Evolutionary conservation across 2,888 invertebrate genomes (phyloP), one percentile per base, ranked within the genome.

Genomic region (Melanophora roralis): DNA sequence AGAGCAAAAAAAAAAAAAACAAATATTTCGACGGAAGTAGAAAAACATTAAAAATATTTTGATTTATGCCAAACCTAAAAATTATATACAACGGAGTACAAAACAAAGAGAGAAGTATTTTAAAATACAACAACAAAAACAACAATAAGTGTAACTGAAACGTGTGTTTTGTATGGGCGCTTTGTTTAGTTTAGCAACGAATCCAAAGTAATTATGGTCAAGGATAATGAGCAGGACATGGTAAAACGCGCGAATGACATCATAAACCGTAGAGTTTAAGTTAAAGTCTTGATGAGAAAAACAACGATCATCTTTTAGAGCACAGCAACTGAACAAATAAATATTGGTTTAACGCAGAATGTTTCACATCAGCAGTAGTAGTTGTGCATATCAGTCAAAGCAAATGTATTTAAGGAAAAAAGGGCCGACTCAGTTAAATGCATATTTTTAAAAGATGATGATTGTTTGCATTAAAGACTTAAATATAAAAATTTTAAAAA

Each of bases 161-260:
- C 51, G 36, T 27, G 11, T 19, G 4, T 43, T 55, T 62, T 55
- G 23, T 45, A 27, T n/a, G 6, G 16, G 2, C 12, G 16, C 43
- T 12, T 34, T 69, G 59, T 59, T 59, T 45, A 51, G 21, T 67
- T 12, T 14, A 9, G 51, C 7, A 32, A 43, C 19, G 32, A 34
- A 43, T 14, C 34, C 71, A 78, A 73, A 73, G 23, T 49, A 67
- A 68, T 68, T 69, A 47, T 47, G 57, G 68, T 64, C 79, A 79
- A 79, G 74, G 79, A 51, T 51, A 78, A 72, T 67, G 72, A 45
- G 57, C 60, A 67, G 38, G 55, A 62, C 51, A 55, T 53, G 55
- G 67, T 62, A 45, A 75, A 75, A 68, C 68, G 53, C 60, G 67
- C 43, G 60, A 68, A 45, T 67, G 51, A 53, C 77, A 78, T 55